Evolutionary conservation across 1,140 invertebrate genomes (phyloP), one percentile per base, ranked within the genome.

Genomic region (Leptoteleia sp.): DNA sequence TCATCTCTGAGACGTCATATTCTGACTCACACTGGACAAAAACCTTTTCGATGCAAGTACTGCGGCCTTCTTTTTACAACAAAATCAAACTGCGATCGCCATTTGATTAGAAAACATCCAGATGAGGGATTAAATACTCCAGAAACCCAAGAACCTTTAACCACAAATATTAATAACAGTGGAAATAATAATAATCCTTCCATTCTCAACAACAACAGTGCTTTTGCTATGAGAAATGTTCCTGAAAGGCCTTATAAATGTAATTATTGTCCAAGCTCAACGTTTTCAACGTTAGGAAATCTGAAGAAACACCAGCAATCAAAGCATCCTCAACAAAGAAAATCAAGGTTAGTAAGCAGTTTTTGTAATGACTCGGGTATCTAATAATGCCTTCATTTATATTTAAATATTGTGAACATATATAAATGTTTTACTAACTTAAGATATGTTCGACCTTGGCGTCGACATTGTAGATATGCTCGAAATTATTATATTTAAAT

Each of bases 51-150:
- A 84, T 99, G 98, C 87, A 93, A 94, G 0, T 93, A 96, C 76
- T 99, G 98, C 84, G 94, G 95, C 0, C 91, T 98, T 0, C 92
- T 96, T 0, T 99, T 99, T 87, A 99, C 97, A 2, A 99, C 97
- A 0, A 99, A 99, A 83, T 98, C 96, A 1, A 99, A 99, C 86
- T 97, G 98, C 85, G 98, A 99, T 80, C 93, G 97, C 9, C 98
- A 99, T 85, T 86, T 99, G 48, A 88, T 97, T 13, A 90, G 97
- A 9, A 98, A 98, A 84, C 97, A 99, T 84, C 78, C 78, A 7
- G 72, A 75, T 6, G 54, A 95, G 93, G 13, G 92, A 11, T 0
- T 37, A 2, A 31, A 15, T 50, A 7, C 62, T 1, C 8, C 65
- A 25, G 87, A 79, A 86, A 65, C 78, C 89, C 83, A 54, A 79